phyloP scores from a whole-genome alignment of 1,140 invertebrate species.

The Lucilia cuprina region DNA sequence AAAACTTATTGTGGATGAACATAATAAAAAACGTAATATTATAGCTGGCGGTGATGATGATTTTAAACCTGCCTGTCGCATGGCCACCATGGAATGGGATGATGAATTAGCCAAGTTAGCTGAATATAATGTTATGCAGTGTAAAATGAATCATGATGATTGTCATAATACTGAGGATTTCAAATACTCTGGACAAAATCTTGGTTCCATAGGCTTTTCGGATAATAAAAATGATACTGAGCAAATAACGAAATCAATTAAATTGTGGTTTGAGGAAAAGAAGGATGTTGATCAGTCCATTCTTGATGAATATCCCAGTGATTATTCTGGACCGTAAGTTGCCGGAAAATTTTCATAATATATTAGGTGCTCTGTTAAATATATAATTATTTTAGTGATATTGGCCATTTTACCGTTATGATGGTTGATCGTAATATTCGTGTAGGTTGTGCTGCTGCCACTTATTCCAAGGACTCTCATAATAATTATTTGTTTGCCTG shows the following conservation, averaged over 20 bases:
- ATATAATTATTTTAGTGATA: conserved; percentile 34
- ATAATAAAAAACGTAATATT: conserved; percentile 34
- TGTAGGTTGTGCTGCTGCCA: conserved; percentile 47
- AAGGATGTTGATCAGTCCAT: background rate
- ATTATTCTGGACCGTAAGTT: background rate
- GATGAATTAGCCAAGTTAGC: conserved; percentile 37
- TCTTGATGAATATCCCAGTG: background rate
- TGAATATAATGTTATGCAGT: conserved; percentile 36
- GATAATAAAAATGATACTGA: background rate
- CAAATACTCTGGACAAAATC: conserved; percentile 38
- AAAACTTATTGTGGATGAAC: background rate
- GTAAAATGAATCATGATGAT: conserved; percentile 38
- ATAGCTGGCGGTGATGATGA: conserved; percentile 29
- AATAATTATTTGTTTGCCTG: conserved; percentile 42
- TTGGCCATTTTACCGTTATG: conserved; percentile 55
- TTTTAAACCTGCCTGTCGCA: conserved; percentile 14
- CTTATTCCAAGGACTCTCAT: conserved; percentile 21
- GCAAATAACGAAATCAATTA: background rate
- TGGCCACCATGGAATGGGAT: conserved; percentile 39
- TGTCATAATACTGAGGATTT: conserved; percentile 36
- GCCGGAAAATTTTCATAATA: background rate
- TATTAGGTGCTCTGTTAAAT: background rate
- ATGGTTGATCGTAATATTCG: conserved; percentile 50
- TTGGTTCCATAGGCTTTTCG: background rate
- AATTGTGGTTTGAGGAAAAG: conserved; percentile 32